phyloP scores from a whole-genome alignment of 2,888 invertebrate genomes.

The Agrenia bidenticulata region DNA sequence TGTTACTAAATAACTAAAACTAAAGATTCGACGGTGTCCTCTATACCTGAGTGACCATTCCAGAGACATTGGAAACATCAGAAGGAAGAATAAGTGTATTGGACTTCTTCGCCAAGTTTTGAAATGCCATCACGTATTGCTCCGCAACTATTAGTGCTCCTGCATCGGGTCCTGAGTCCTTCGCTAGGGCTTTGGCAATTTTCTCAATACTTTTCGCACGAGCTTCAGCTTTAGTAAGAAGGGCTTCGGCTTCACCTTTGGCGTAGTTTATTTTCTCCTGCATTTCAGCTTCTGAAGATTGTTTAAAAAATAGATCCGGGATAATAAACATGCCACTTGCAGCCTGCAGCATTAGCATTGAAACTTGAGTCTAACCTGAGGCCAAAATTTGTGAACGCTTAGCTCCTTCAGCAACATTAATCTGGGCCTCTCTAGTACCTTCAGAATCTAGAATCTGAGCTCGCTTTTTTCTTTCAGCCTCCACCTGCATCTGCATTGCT shows the following conservation, averaged over 20 bases:
- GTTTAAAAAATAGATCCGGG: neutral
- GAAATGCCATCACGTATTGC: constrained; percentile 92
- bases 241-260: constrained; percentile 85
- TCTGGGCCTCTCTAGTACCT: constrained; percentile 84
- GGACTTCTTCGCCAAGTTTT: constrained; percentile 85
- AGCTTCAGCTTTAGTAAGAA: constrained; percentile 88
- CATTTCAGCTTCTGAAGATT: constrained; percentile 77
- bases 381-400: constrained; percentile 85
- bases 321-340: too few species aligned
- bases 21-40: neutral
- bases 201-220: constrained; percentile 78
- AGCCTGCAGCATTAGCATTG: constrained; percentile 12
- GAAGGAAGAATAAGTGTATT: constrained; percentile 94
- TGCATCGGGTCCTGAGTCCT: constrained; percentile 78
- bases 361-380: constrained; percentile 70
- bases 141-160: constrained; percentile 91
- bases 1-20: neutral
- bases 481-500: constrained; percentile 99
- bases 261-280: constrained; percentile 94
- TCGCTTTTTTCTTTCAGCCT: constrained; percentile 94
- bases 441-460: constrained; percentile 97
- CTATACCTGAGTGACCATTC: constrained; percentile 75
- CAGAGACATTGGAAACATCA: constrained; percentile 79
- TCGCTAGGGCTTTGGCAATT: constrained; percentile 68
- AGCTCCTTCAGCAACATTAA: constrained; percentile 97